These are phyloP conservation scores for Oryzias celebensis DNA, from an alignment of 2,113 vertebrate genomes.

Conservation along the genomic window DNA sequence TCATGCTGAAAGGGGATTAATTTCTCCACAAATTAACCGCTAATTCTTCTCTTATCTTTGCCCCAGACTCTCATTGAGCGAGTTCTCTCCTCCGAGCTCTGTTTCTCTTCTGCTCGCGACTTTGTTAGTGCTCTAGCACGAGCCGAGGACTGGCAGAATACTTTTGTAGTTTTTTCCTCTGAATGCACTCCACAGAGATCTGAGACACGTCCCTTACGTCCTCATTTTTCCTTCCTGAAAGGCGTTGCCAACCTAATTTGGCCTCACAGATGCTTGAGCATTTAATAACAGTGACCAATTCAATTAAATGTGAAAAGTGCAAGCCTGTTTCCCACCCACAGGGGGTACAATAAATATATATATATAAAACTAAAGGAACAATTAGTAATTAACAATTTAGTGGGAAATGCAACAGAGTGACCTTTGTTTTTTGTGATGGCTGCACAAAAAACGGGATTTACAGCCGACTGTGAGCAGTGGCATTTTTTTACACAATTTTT, in stretches of 20 bases:
- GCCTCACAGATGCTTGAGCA: slow-evolving; percentile 39
- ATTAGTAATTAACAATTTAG: slow-evolving; percentile 2
- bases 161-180: slow-evolving; percentile 29
- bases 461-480: background rate
- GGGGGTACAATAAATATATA: slow-evolving; percentile 6
- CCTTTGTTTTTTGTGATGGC: slow-evolving; percentile 38
- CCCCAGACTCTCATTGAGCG: slow-evolving; percentile 64
- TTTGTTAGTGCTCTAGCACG: slow-evolving; percentile 29
- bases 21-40: slow-evolving; percentile 73
- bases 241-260: slow-evolving; percentile 31
- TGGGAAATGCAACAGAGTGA: slow-evolving; percentile 18
- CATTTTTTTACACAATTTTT: slow-evolving; percentile 1
- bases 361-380: background rate
- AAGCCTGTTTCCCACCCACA: slow-evolving; percentile 7
- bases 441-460: background rate
- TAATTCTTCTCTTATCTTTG: slow-evolving; percentile 78
- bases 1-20: slow-evolving; percentile 73
- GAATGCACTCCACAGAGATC: slow-evolving; percentile 25
- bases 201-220: slow-evolving; percentile 43
- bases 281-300: slow-evolving; percentile 51
- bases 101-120: slow-evolving; percentile 30
- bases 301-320: slow-evolving; percentile 42
- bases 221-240: slow-evolving; percentile 41
- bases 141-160: slow-evolving; percentile 26
- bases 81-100: slow-evolving; percentile 26